Conservation (phyloP, 1,140 invertebrate species). For the Drosophila truncata region DNA sequence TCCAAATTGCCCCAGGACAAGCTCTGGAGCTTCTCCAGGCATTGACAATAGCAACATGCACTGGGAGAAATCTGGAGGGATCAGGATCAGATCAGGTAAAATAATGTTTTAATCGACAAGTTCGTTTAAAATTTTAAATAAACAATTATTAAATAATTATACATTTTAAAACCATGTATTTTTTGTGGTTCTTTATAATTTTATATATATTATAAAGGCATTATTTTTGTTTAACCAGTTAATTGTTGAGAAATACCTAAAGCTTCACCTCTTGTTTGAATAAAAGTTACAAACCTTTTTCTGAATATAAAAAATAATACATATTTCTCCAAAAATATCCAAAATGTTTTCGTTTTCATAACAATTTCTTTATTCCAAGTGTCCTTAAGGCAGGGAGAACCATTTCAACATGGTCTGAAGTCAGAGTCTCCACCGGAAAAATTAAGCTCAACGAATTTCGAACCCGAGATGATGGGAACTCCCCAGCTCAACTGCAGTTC, state of each 20-base stretch:
- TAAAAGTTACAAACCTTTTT: neutral
- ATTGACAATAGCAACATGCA: conserved; percentile 35
- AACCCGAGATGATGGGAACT: conserved; percentile 6
- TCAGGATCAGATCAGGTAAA: neutral
- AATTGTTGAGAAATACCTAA: neutral
- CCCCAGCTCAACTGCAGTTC: conserved; percentile 55
- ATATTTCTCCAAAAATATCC: neutral
- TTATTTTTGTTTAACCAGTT: no score
- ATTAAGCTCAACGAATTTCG: conserved; percentile 27
- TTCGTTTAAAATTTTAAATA: neutral
- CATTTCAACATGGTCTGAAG: conserved; percentile 51
- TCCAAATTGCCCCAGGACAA: conserved; percentile 41
- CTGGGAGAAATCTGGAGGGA: neutral
- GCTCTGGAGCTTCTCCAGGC: conserved; percentile 26
- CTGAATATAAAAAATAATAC: neutral
- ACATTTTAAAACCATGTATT: no score
- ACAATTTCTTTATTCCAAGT: neutral
- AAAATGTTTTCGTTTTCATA: fast-evolving
- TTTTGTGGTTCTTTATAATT: no score
- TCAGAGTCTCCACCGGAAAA: conserved; percentile 37
- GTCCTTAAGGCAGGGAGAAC: neutral
- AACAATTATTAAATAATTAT: no score
- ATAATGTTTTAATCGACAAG: no score
- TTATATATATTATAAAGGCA: no score
- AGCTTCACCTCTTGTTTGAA: neutral